A percentile compares a stretch with the other conserved stretches of the same genome.
phyloP scores from a whole-genome alignment of 2,113 vertebrate species.

The Pterophyllum scalare region DNA sequence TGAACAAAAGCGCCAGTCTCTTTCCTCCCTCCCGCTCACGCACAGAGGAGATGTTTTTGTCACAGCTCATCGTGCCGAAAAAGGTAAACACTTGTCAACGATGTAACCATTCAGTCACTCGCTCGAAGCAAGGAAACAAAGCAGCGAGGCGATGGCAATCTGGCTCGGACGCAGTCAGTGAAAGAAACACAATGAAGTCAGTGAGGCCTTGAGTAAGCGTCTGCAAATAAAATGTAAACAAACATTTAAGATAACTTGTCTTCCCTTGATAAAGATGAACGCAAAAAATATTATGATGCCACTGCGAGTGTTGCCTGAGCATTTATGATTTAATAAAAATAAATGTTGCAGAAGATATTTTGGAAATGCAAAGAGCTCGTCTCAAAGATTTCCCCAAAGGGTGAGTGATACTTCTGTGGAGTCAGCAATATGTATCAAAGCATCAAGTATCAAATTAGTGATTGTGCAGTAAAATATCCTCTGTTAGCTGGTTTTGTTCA shows the following conservation, averaged over 20 bases:
- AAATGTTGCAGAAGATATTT: no score
- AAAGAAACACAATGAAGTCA: conserved; percentile 51
- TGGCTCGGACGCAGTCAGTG: conserved; percentile 42
- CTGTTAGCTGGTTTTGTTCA: not conserved
- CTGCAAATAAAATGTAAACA: conserved; percentile 49
- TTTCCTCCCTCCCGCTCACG: not conserved
- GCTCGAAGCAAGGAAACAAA: conserved; percentile 15
- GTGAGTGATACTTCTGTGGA: not conserved
- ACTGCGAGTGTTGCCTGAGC: not conserved
- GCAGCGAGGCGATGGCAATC: conserved; percentile 46
- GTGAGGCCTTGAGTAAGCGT: conserved; percentile 31
- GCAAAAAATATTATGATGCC: not conserved
- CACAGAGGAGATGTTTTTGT: conserved; percentile 22
- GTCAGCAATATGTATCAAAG: not conserved
- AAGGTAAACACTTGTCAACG: conserved; percentile 34
- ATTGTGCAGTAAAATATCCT: not conserved
- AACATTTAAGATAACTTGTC: not conserved
- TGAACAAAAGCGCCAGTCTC: not conserved
- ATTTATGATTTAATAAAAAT: not conserved
- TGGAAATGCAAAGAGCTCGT: no score
- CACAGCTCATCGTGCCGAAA: conserved; percentile 25
- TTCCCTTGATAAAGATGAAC: not conserved
- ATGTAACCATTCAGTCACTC: not conserved
- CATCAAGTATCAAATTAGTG: not conserved
- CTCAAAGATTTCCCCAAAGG: no score